Base-by-base conservation (phyloP, 2,113 vertebrate species). In the Scortum barcoo region DNA sequence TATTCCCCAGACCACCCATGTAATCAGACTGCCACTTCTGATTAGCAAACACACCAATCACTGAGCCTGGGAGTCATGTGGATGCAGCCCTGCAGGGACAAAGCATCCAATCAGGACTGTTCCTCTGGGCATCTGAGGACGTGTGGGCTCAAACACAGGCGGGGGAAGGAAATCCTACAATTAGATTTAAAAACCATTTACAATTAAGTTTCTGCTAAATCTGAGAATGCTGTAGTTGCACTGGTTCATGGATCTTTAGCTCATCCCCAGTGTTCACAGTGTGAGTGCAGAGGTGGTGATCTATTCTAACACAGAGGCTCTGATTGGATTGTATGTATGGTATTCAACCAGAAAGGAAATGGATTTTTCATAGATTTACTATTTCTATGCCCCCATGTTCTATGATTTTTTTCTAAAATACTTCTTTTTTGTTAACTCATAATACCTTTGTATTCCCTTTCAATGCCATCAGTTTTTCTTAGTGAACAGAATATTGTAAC, bases 31-130 rank as follows among this genome's bases (percentile, higher is more conserved):
- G 92, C 81, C 89, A 77, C 79, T 84, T 86, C 68, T 86, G 77
- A 92, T 92, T 91, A 90, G 77, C 44, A 78, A 93, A 89, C 85
- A 84, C 85, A 91, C 89, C 89, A 72, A 88, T 92, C 89, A 90
- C 74, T 57, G 33, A 24, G 74, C 71, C 66, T 44, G 0, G 60
- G 77, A 80, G 82, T 86, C 76, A 79, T 48, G 65, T 24, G 54
- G 61, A 76, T 51, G 77, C 17, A 71, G 58, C 57, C 76, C 75
- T 70, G 73, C 68, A 74, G 83, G 72, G 70, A 65, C 12, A 60
- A 17, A 40, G 16, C 46, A 71, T 79, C 87, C 88, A 89, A 88
- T 86, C 83, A 82, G 76, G 26, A 22, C 6, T 16, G 24, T 46
- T 81, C 76, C 73, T 56, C 19, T 19, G 80, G 76, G 56, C 48